These are phyloP conservation scores for Isurus oxyrinchus DNA, from an alignment of 2,113 vertebrate genomes.

Conservation along the genomic window DNA sequence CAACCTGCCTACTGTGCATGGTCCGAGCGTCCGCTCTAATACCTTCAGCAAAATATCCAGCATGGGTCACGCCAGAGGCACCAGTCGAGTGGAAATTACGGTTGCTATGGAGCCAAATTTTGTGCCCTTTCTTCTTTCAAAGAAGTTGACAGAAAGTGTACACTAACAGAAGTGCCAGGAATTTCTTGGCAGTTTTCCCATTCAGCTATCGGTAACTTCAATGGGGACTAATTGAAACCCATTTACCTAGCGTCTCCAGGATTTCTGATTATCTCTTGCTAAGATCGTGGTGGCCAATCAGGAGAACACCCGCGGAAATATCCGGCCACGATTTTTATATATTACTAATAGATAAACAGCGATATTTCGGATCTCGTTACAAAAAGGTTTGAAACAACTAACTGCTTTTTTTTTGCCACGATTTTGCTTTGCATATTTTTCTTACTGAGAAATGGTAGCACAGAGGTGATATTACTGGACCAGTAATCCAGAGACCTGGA, in stretches of 20 bases:
- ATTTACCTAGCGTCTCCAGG: background rate
- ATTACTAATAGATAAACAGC: background rate
- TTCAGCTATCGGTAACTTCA: background rate
- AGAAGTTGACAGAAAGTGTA: background rate
- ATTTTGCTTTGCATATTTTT: background rate
- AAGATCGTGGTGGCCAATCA: background rate
- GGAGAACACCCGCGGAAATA: background rate
- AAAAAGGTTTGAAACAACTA: background rate
- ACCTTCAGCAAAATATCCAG: too few species aligned
- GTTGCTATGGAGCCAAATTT: too few species aligned
- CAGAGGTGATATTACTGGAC: background rate
- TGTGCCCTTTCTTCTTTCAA: background rate
- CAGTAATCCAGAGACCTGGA: background rate
- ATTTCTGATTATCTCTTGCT: background rate
- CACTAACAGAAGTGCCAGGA: background rate
- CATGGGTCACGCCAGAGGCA: too few species aligned
- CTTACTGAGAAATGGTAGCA: background rate
- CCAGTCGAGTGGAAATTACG: too few species aligned
- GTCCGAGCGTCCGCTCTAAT: background rate
- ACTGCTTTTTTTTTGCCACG: background rate
- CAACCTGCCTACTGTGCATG: background rate
- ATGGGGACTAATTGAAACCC: background rate
- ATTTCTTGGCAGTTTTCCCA: background rate
- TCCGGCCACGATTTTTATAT: background rate
- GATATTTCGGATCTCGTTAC: background rate